Percentiles rank a stretch among this genome's conserved stretches.
These are phyloP conservation scores for Stigmatopora nigra DNA, from an alignment of 2,113 vertebrate species.

Conservation along the genomic window DNA sequence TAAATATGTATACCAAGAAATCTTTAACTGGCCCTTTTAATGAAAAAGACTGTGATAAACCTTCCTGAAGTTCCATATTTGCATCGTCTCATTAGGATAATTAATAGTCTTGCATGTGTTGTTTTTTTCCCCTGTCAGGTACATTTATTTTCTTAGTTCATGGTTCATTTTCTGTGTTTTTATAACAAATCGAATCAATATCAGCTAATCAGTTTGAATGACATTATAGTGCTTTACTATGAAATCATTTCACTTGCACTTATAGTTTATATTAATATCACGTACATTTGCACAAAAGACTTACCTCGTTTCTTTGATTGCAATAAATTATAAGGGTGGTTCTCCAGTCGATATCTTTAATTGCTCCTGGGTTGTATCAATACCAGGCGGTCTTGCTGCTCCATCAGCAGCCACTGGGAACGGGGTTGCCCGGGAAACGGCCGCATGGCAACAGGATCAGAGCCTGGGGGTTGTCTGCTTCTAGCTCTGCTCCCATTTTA, in stretches of 20 bases:
- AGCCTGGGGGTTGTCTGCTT: constrained; percentile 85
- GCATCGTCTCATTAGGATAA: neutral
- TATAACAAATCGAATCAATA: neutral
- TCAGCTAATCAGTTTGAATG: neutral
- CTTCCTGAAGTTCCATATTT: no score
- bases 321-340: constrained; percentile 33
- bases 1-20: no score
- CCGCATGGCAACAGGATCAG: constrained; percentile 97
- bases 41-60: no score
- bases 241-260: constrained; percentile 27
- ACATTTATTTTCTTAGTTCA: neutral
- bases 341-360: constrained; percentile 60
- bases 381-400: constrained; percentile 66
- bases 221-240: neutral
- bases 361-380: constrained; percentile 63
- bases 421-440: constrained; percentile 95
- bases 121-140: neutral
- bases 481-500: constrained; percentile 79
- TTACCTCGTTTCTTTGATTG: constrained; percentile 30
- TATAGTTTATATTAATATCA: constrained; percentile 2
- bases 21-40: no score
- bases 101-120: neutral
- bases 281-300: constrained; percentile 25
- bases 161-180: neutral
- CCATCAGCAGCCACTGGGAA: constrained; percentile 78